Base-by-base conservation (phyloP, 2,113 vertebrate species). In the Lasiurus cinereus region DNA sequence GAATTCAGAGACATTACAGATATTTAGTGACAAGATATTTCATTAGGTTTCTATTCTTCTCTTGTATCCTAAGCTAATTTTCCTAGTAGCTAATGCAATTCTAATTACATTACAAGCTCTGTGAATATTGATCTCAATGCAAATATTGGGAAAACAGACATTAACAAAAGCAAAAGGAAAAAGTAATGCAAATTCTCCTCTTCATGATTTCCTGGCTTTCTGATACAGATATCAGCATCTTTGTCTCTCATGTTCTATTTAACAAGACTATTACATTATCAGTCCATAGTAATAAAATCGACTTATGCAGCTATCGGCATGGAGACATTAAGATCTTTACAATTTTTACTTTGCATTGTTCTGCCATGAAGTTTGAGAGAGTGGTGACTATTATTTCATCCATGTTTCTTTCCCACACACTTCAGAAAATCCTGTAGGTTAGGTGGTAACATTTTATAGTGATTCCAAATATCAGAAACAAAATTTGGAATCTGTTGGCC, bases 21-120 rank as follows among this genome's bases (percentile, higher is more conserved):
- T 88, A 12, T 79, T 88, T 89, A 22, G 22, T 87, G 19, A 90
- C 48, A 95, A 87, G 24, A 77, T 52, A 8, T 82, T 67, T 88
- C 76, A 46, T 74, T 92, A 33, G 27, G 39, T 88, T 93, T 91
- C 43, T 88, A 52, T 84, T 84, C 54, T 90, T 56, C 92, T 96
- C 62, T 90, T 85, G 69, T 69, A 96, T 88, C 15, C 5, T 77
- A 96, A 96, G 78, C 83, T 94, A 91, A 96, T 94, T 94, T 59
- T 85, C 56, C 72, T 91, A 83, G 93, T 72, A 88, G 59, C 62
- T 64, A 94, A 90, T 74, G 36, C 64, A 87, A 50, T 67, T 83
- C 87, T 90, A 93, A 96, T 93, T 84, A 24, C 39, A 90, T 94
- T 83, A 84, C 50, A 76, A 88, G 56, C 29, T 88, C 36, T 87